Percentiles rank a stretch among this genome's conserved stretches.
Conservation (phyloP, 2,888 invertebrate genomes). For the Azorinus chamasolen region DNA sequence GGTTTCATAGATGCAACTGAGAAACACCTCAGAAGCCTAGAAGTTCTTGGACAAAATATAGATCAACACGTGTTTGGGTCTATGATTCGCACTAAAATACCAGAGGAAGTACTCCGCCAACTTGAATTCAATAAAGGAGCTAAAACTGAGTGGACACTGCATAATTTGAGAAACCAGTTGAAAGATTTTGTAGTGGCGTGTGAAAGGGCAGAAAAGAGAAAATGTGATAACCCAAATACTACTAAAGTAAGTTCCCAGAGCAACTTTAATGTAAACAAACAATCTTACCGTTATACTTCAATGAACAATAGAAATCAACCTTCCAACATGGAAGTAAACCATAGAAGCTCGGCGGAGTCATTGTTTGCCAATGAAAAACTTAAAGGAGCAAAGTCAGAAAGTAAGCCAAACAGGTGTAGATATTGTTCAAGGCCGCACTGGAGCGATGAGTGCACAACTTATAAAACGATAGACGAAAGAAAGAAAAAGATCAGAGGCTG, state of each 20-base stretch:
- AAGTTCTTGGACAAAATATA: conserved; percentile 20
- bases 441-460: conserved; percentile 39
- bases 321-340: too few species aligned
- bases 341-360: not conserved
- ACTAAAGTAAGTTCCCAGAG: too few species aligned
- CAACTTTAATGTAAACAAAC: too few species aligned
- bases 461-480: conserved; percentile 16
- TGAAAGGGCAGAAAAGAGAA: not conserved
- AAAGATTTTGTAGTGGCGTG: conserved; percentile 9
- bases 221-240: too few species aligned
- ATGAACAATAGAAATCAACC: too few species aligned
- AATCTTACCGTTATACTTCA: too few species aligned
- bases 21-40: too few species aligned
- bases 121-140: conserved; percentile 25
- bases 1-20: too few species aligned
- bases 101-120: conserved; percentile 20
- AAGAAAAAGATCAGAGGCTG: conserved; percentile 20
- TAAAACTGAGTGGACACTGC: conserved; percentile 9
- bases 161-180: conserved; percentile 7
- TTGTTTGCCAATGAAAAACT: not conserved
- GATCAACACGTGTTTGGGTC: conserved; percentile 35
- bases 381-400: not conserved
- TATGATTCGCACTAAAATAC: conserved; percentile 20
- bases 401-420: not conserved
- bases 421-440: conserved; percentile 19